Evolutionary conservation across 2,113 vertebrate species (phyloP).

Genomic region (Bufo bufo): DNA sequence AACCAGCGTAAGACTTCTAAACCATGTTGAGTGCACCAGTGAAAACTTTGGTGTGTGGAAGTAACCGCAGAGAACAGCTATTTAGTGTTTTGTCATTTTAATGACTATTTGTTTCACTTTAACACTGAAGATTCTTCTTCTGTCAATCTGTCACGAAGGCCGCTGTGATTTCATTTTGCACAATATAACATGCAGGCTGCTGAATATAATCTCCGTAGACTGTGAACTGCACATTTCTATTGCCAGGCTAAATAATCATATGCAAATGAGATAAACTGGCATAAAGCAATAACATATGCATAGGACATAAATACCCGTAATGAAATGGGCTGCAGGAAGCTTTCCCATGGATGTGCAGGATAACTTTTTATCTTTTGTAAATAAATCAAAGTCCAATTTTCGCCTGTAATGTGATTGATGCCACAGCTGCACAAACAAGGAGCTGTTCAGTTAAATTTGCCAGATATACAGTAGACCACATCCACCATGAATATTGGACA

Average conservation of each 20-base stretch:
- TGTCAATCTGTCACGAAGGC: background rate
- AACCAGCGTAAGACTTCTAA: background rate
- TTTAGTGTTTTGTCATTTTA: background rate
- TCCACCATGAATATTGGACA: background rate
- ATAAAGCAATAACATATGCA: background rate
- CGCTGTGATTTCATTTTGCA: background rate
- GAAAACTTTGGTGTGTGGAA: background rate
- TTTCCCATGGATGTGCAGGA: background rate
- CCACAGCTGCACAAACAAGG: slow-evolving; percentile 53
- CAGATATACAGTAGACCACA: background rate
- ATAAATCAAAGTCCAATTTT: slow-evolving; percentile 55
- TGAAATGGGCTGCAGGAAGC: background rate
- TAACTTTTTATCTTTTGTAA: slow-evolving; percentile 39
- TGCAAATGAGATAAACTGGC: background rate
- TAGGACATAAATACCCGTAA: background rate
- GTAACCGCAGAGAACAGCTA: background rate
- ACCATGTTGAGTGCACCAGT: background rate
- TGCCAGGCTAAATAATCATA: background rate
- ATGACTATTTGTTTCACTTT: background rate
- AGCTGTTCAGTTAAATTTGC: slow-evolving; percentile 7
- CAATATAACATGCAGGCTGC: background rate
- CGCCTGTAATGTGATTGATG: background rate
- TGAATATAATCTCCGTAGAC: background rate
- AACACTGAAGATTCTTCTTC: background rate
- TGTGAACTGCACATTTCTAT: background rate